These are phyloP conservation scores for Eristalinus sepulchralis DNA, from an alignment of 2,888 invertebrate genomes.

Conservation along the genomic window DNA sequence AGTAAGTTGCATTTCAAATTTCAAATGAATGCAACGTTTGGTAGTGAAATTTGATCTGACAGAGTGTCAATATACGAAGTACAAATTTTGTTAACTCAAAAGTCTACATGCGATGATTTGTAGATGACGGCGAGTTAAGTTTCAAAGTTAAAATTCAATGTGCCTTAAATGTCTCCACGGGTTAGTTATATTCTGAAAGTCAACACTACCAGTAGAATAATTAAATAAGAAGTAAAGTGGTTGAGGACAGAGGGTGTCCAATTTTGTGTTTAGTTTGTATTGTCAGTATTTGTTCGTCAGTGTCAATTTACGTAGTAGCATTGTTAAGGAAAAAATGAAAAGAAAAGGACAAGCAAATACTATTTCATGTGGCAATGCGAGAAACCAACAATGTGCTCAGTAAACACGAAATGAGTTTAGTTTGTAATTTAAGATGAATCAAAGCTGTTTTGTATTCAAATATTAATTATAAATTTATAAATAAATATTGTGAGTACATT, in stretches of 20 bases:
- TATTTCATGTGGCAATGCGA: neutral
- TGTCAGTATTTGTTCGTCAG: neutral
- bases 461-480: neutral
- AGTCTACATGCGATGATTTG: neutral
- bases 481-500: neutral
- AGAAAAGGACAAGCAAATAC: neutral
- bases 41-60: neutral
- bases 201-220: neutral
- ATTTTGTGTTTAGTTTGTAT: neutral
- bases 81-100: constrained; percentile 45
- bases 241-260: too few species aligned
- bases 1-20: neutral
- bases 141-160: constrained; percentile 21
- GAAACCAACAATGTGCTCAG: neutral
- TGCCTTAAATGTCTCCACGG: constrained; percentile 31
- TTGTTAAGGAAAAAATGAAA: neutral
- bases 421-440: neutral
- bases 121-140: neutral
- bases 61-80: constrained; percentile 41
- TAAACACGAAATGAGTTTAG: neutral
- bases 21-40: neutral
- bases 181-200: neutral
- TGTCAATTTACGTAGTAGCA: neutral
- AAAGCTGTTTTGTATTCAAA: neutral
- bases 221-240: too few species aligned